These are phyloP conservation scores for Aphidius gifuensis DNA, from an alignment of 1,140 invertebrate species.

Conservation along the genomic window DNA sequence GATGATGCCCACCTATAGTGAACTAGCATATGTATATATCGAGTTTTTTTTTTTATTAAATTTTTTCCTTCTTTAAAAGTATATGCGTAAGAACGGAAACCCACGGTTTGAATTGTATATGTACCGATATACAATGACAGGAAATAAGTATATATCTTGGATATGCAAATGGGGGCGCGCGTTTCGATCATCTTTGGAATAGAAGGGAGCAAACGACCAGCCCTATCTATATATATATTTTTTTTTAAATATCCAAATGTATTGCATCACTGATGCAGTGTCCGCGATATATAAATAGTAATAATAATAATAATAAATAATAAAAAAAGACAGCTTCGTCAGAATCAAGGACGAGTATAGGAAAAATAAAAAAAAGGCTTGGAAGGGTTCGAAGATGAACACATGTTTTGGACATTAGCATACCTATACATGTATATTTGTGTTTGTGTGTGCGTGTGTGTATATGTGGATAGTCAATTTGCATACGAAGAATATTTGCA, in stretches of 20 bases:
- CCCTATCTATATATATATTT: slow-evolving; percentile 9
- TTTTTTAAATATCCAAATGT: neutral
- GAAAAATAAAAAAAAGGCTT: neutral
- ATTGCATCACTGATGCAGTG: no score
- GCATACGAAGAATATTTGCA: slow-evolving; percentile 55
- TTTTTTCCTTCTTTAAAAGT: no score
- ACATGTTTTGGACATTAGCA: slow-evolving; percentile 53
- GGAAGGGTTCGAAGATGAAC: slow-evolving; percentile 52
- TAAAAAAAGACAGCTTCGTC: no score
- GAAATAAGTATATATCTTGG: slow-evolving; percentile 47
- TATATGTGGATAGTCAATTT: slow-evolving; percentile 34
- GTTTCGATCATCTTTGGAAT: slow-evolving; percentile 52
- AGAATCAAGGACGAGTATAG: no score
- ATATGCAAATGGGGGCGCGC: slow-evolving; percentile 50
- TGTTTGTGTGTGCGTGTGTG: no score
- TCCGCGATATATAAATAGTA: no score
- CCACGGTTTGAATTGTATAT: slow-evolving; percentile 21
- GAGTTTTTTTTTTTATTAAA: no score
- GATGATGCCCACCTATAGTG: slow-evolving; percentile 26
- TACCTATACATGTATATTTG: slow-evolving; percentile 29
- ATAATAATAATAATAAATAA: no score
- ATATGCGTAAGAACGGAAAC: slow-evolving; percentile 35
- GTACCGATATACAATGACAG: slow-evolving; percentile 39
- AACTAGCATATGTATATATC: no score
- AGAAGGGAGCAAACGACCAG: slow-evolving; percentile 17